These are phyloP conservation scores for Spatula versicolor DNA, from an alignment of 2,797 vertebrate species.

Conservation along the genomic window DNA sequence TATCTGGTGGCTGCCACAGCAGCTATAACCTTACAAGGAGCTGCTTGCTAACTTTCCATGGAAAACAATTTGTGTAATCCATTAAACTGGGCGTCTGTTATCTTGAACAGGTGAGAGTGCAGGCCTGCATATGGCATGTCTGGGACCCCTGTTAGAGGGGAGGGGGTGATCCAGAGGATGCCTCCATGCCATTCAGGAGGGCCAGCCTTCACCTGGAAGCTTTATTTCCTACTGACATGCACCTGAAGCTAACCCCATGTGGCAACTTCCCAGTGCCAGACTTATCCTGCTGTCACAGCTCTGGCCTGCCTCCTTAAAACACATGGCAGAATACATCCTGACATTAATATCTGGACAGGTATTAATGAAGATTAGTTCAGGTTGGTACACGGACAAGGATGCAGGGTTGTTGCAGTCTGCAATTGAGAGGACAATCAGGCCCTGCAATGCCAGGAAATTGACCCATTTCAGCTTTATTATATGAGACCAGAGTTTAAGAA, in stretches of 20 bases:
- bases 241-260: not conserved
- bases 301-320: not conserved
- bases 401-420: not conserved
- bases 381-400: not conserved
- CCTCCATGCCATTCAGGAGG: not conserved
- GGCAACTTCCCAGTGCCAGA: not conserved
- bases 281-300: not conserved
- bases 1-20: not conserved
- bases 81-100: not conserved
- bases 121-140: accelerated
- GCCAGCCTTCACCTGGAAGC: not conserved
- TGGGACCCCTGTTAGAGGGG: not conserved
- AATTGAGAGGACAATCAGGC: not conserved
- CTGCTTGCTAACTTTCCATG: not conserved
- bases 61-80: not conserved
- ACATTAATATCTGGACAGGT: not conserved
- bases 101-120: not conserved
- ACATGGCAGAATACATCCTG: not conserved
- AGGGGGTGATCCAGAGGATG: not conserved
- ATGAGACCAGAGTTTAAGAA: not conserved
- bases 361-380: not conserved
- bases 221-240: not conserved
- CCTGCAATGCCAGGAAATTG: not conserved
- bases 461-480: not conserved
- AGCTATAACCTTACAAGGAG: not conserved